Conservation (phyloP, 2,797 vertebrate genomes). For the Anas capensis region DNA sequence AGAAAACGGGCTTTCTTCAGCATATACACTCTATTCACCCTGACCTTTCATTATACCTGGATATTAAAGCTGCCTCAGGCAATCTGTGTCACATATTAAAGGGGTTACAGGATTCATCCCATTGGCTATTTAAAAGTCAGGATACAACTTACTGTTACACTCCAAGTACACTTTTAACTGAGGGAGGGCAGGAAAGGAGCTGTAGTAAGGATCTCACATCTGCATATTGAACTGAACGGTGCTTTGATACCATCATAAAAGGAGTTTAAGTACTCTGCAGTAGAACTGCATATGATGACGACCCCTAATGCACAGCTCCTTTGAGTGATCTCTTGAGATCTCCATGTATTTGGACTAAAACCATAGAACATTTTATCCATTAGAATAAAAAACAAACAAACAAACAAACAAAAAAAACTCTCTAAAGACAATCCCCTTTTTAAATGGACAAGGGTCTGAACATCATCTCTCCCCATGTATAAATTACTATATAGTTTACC, state of each 20-base stretch:
- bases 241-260: background rate
- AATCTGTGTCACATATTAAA: background rate
- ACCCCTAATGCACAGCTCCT: background rate
- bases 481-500: background rate
- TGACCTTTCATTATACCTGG: background rate
- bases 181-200: background rate
- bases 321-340: background rate
- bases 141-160: background rate
- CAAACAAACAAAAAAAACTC: background rate
- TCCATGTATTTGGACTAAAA: background rate
- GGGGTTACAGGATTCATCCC: background rate
- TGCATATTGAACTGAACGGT: background rate
- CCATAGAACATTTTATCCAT: background rate
- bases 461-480: background rate
- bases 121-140: background rate
- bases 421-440: background rate
- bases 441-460: background rate
- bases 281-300: background rate
- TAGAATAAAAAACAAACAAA: background rate
- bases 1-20: background rate
- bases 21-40: fast-evolving
- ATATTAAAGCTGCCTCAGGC: background rate
- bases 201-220: background rate
- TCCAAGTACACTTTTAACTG: background rate
- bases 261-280: background rate